Base-by-base conservation (phyloP, 2,113 vertebrate genomes). In the Apodemus sylvaticus region DNA sequence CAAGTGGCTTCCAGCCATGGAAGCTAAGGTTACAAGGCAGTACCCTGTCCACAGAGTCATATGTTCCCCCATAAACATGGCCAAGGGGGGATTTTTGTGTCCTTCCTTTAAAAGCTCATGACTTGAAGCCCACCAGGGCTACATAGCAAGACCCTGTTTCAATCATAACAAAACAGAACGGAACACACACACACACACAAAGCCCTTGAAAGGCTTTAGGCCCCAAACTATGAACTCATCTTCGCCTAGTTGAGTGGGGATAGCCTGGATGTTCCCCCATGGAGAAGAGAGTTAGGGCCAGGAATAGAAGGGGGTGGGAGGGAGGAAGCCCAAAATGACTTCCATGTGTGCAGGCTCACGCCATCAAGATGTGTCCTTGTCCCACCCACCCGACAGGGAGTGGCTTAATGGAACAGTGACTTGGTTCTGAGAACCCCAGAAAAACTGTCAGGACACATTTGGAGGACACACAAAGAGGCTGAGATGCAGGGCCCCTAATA, bases 321-420 rank as follows among this genome's bases (percentile, higher is more conserved):
- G 14, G 64, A 83, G 70, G 76, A 74, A 87, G 60, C 34, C 12
- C 29, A 45, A 95, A 97, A 97, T 94, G 81, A 94, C 62, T 96
- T 97, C 93, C 97, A 97, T 96, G 81, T 96, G 94, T 97, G 77
- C 31, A n/a, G 42, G n/a, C 85, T 93, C 70, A 74, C 8, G 7
- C 24, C n/a, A 55, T 45, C 79, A 60, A 31, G 29, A 66, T 17
- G 36, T 64, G n/a, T 74, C 81, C 64, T 12, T 14, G 9, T 53
- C 45, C 78, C 7, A 26, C 78, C 95, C 45, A 48, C 78, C 76
- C 76, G 12, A 34, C 14, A 1, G 20, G 66, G 89, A 70, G 79
- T 64, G 55, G 36, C 45, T 70, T n/a, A 7, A 74, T 58, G 19
- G 39, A 39, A 66, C 0, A 48, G 55, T 45, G 66, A 48, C 45